Evolutionary conservation across 2,888 invertebrate species (phyloP), one percentile per base, ranked within the genome.

Genomic region (Euclidia mi): DNA sequence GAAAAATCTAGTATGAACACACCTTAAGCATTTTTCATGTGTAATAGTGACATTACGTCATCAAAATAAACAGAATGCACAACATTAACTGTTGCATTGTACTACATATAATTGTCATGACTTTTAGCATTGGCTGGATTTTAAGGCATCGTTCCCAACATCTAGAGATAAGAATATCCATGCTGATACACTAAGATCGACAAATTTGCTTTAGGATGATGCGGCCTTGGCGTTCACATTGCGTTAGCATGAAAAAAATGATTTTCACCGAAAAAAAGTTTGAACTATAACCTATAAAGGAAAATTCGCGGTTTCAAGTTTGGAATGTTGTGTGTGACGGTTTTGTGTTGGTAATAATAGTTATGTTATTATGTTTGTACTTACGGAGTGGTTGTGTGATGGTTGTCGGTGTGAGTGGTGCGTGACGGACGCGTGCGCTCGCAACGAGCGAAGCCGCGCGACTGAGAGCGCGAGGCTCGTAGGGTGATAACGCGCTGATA

Each of bases 401-500:
- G 31, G 46, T 37, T 37, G 47, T 37, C 43, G 63, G 57, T 56
- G 67, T 65, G 72, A 61, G 35, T 50, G 62, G 35, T 50, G 60
- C 61, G 42, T 14, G 41, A 17, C 45, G 18, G 41, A 17, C 45
- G 76, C 84, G 85, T 83, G 85, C 82, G 83, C 85, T 78, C 82
- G 70, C 66, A 64, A 74, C 79, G 82, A 87, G 82, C 86, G 88
- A 84, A 82, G 80, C 76, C 89, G 88, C 89, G 87, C 85, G 81
- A 91, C 91, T 91, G 87, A 86, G 81, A 90, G 90, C 90, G 87
- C 87, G 87, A 87, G 89, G 85, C 88, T 86, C 87, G 85, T 82
- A 79, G 84, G 87, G 88, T 91, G 92, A 92, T 92, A 92, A 90
- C 89, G 32, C 81, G 81, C 88, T 92, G 92, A 92, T 92, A 92